phyloP scores from a whole-genome alignment of 2,888 invertebrate genomes.

The Aspidiotus destructor region DNA sequence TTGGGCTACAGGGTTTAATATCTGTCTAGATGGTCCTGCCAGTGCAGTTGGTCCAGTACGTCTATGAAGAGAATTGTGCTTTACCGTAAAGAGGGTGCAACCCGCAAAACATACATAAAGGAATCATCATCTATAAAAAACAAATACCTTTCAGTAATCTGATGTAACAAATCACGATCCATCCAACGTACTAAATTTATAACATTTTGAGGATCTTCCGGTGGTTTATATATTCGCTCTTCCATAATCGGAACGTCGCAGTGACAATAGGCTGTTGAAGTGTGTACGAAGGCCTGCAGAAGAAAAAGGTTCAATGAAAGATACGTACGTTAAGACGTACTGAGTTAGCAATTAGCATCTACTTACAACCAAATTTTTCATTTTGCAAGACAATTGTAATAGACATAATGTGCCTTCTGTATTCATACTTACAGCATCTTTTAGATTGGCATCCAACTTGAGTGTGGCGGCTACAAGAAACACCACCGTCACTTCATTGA shows the following conservation, averaged over 20 bases:
- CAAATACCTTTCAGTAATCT: constrained; percentile 53
- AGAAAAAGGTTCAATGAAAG: neutral
- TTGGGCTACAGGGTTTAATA: too few relatives aligned
- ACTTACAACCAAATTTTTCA: constrained; percentile 57
- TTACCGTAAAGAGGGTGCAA: too few relatives aligned
- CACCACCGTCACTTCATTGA: constrained; percentile 66
- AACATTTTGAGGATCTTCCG: constrained; percentile 61
- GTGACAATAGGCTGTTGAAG: constrained; percentile 96
- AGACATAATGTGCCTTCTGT: constrained; percentile 73
- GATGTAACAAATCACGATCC: constrained; percentile 54
- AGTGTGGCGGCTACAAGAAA: constrained; percentile 91
- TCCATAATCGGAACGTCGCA: constrained; percentile 77
- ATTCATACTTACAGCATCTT: constrained; percentile 83
- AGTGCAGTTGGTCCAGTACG: too few relatives aligned
- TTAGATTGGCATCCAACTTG: constrained; percentile 77
- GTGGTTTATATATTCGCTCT: constrained; percentile 67
- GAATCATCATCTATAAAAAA: neutral
- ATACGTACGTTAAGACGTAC: neutral
- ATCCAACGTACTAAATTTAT: constrained; percentile 63
- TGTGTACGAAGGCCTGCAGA: constrained; percentile 61
- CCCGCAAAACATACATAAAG: too few relatives aligned
- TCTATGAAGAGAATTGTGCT: too few relatives aligned
- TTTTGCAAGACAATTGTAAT: constrained; percentile 63
- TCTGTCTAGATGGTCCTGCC: too few relatives aligned
- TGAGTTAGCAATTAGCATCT: neutral